Evolutionary conservation across 2,797 vertebrate species (phyloP), one percentile per base, ranked within the genome.

Genomic region (Esox lucius): DNA sequence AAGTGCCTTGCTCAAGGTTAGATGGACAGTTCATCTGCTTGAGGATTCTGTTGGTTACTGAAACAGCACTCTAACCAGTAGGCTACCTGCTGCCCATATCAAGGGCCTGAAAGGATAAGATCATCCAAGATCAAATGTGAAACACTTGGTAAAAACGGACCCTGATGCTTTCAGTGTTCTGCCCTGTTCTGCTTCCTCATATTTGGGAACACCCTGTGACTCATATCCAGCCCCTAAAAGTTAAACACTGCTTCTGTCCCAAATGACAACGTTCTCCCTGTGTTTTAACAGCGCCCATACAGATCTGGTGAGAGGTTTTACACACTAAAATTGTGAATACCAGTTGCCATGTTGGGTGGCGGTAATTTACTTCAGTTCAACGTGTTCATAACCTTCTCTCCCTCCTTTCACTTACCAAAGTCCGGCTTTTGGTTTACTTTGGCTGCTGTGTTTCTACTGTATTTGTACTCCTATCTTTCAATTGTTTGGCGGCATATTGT

Each of bases 171-270:
- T 39, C 3, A 39, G 56, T n/a, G 24, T 12, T 15, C 67, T 26
- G 15, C 46, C 71, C 71, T 72, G 77, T 64, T 81, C 46, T 31
- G 17, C n/a, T 65, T 75, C 80, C 80, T 81, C 46, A 64, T 61
- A 68, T 8, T 19, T 73, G 61, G 42, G 35, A 73, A 73, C 39
- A 62, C 6, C 48, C 65, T 26, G 11, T 53, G 61, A 56, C 46
- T 64, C 59, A 69, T 72, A 59, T 15, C 6, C 33, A 39, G 26
- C 64, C 2, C 39, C 49, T 2, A 19, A 72, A 71, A 26, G 73
- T 75, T 70, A 9, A 71, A 19, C 28, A 62, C 13, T 4, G 31
- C 19, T 2, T 46, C 46, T 9, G n/a, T 22, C 19, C 61, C 31
- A 61, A 61, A n/a, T 24, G n/a, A 53, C 53, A 56, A 5, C 19